Evolutionary conservation across 2,888 invertebrate genomes (phyloP), one percentile per base, ranked within the genome.

Genomic region (Adela reaumurella): DNA sequence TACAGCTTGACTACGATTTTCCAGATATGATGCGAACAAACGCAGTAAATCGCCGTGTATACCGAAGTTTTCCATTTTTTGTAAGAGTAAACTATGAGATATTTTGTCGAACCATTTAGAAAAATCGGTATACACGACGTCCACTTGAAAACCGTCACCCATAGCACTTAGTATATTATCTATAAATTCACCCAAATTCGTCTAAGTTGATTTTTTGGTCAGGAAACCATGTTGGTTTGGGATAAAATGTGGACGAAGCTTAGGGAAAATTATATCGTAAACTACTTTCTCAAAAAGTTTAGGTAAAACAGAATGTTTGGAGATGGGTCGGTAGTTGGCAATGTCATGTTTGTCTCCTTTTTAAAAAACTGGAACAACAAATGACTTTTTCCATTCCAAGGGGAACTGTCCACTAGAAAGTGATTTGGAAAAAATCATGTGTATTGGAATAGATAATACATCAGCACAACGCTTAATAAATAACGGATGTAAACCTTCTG

Each of bases 231-330:
- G 46, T 42, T 46, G 46, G 17, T 35, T 14, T 41, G 18, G 17
- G 8, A 41, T 46, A 18, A 46, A 19, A 14, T n/a, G 16, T 14
- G 46, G 18, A 11, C 42, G 17, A 14, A 46, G n/a, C 17, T 6
- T 5, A 17, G 46, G 46, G 14, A 35, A 35, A 35, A 35, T 35
- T 14, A 35, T 14, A 14, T 35, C 35, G n/a, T 14, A 35, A 3
- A 41, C 19, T 20, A 46, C 17, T 18, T 41, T 46, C 28, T 46
- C 46, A 19, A 46, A 46, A 10, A 46, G 35, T 41, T 46, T 46
- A 3, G 41, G 42, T 10, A 46, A 14, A 10, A 19, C 19, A 4
- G 41, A 46, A 18, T 41, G 41, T 41, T 46, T 35, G 16, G 46
- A 46, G 10, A 46, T 46, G 14, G 18, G 18, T 18, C 41, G 16